Percentiles rank a stretch among this genome's conserved stretches.
Conservation (phyloP, 2,797 vertebrate genomes). For the Hydrophis major region DNA sequence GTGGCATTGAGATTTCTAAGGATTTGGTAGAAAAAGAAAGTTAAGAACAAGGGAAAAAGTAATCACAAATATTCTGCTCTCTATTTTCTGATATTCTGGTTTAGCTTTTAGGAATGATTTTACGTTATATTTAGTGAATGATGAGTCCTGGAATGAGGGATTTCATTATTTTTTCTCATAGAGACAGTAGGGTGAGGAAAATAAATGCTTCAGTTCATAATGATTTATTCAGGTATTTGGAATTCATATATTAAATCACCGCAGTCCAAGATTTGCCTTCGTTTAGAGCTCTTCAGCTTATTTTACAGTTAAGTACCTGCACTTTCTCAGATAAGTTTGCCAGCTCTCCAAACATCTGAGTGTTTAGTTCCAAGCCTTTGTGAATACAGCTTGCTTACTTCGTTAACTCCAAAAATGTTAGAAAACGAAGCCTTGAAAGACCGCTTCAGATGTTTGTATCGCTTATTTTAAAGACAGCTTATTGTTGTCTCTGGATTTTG, state of each 20-base stretch:
- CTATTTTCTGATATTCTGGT: neutral
- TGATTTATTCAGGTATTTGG: neutral
- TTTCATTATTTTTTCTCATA: neutral
- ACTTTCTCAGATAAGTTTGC: neutral
- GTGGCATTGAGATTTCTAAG: neutral
- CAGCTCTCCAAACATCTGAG: neutral
- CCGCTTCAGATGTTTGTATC: neutral
- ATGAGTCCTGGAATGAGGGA: neutral
- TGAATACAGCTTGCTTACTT: neutral
- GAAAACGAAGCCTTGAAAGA: neutral
- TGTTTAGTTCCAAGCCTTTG: neutral
- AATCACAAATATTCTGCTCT: neutral
- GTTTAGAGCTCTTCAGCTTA: neutral
- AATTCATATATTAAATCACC: neutral
- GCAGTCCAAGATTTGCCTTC: neutral
- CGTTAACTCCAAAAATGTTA: neutral
- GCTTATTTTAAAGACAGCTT: neutral
- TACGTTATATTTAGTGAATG: neutral
- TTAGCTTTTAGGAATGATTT: neutral
- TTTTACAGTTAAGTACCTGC: neutral
- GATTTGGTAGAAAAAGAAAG: neutral
- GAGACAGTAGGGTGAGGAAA: neutral
- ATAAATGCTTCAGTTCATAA: neutral
- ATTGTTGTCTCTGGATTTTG: constrained; percentile 3
- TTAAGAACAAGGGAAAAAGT: neutral